Base-by-base conservation (phyloP, 1,140 invertebrate genomes). In the Philaenus spumarius region DNA sequence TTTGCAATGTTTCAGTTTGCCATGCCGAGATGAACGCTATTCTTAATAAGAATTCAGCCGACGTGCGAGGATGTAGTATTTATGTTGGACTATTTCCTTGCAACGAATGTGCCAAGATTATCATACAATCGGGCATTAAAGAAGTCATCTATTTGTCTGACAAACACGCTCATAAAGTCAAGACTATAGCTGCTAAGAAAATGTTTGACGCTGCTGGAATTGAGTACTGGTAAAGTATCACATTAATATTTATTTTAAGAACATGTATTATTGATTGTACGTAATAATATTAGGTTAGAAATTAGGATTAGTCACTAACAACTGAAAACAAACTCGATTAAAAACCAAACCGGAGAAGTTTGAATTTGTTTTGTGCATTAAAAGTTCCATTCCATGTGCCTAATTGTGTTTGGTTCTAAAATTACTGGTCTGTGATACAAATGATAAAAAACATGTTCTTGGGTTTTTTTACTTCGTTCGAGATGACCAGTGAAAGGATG, bases 21-120 rank as follows among this genome's bases (percentile, higher is more conserved):
- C 95, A 98, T 77, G 95, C 96, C 26, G 96, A 98, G 78, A 79
- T 96, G 72, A 98, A 98, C 79, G 95, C 96, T 11, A 91, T 98
- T 59, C 64, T 97, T 1, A 98, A 98, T 69, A 94, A 89, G 71
- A 97, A 93, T 70, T 77, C 79, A 2, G 74, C 80, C 0, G 82
- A 88, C 75, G 72, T 95, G 0, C 83, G 83, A 65, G 80, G 83
- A 60, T 95, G 92, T 67, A 82, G 78, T 1, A 82, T 98, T 1
- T 98, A 95, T 72, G 89, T 93, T 0, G 85, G 81, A 0, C 71
- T 94, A 6, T 97, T 97, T 73, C 95, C 95, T 0, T 97, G 95
- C 69, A 97, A 97, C 69, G 93, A 97, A 73, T 98, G 95, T 80
- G 90, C 95, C 0, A 97, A 98, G 76, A 74, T 95, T 2, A 94